These are phyloP conservation scores for Babyrousa celebensis DNA, from an alignment of 2,797 vertebrate species.

Conservation along the genomic window DNA sequence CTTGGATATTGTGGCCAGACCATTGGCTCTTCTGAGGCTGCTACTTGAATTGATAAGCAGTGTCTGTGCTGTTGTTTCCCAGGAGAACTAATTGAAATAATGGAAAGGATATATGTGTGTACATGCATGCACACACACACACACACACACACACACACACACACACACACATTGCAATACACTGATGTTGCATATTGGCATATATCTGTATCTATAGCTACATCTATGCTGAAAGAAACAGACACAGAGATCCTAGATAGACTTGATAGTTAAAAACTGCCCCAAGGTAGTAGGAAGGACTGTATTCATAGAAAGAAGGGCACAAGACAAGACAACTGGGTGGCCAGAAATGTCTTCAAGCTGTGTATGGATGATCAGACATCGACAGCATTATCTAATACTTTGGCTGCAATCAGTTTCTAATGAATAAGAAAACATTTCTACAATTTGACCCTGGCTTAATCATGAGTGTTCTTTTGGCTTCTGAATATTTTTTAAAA, in stretches of 20 bases:
- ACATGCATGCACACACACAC: background rate
- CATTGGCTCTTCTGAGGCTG: background rate
- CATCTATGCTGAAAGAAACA: background rate
- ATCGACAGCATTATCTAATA: background rate
- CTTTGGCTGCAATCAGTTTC: constrained; percentile 17
- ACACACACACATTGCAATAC: background rate
- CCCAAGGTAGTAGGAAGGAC: background rate
- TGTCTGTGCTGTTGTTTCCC: background rate
- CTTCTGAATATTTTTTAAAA: background rate
- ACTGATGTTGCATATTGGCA: background rate
- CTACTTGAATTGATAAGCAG: background rate
- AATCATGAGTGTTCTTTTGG: background rate
- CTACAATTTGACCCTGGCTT: background rate
- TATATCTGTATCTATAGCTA: background rate
- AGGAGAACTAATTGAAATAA: background rate
- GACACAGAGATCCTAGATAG: background rate
- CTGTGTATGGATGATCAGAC: background rate
- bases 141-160: fast-evolving
- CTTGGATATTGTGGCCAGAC: no score
- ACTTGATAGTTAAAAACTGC: background rate
- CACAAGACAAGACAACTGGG: background rate
- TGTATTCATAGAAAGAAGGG: constrained; percentile 1
- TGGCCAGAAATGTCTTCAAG: background rate
- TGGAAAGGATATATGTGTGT: background rate
- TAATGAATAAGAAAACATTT: background rate